A percentile compares a stretch with the other conserved stretches of the same genome.
Conservation (phyloP, 2,113 vertebrate species). For the Trichomycterus rosablanca region DNA sequence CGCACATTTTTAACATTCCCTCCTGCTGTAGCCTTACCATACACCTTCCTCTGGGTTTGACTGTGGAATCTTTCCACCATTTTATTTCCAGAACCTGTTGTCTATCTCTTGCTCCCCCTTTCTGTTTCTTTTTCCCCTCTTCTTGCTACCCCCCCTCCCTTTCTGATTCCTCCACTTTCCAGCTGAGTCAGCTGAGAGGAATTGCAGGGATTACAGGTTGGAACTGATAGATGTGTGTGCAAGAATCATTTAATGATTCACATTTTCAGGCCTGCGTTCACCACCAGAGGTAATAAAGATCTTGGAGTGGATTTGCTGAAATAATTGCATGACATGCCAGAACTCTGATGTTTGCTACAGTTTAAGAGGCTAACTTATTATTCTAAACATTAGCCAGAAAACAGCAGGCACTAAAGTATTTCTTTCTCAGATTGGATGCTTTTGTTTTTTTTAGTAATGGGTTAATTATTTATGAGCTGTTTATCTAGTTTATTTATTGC, state of each 20-base stretch:
- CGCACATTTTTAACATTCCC: slow-evolving; percentile 77
- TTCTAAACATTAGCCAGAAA: slow-evolving; percentile 8
- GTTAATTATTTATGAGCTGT: too few species aligned
- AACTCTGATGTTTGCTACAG: neutral
- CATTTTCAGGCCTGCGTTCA: slow-evolving; percentile 31
- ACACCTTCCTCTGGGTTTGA: slow-evolving; percentile 76
- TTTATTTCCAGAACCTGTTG: slow-evolving; percentile 59
- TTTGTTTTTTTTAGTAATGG: neutral
- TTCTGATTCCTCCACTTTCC: slow-evolving; percentile 59
- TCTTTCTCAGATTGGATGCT: neutral
- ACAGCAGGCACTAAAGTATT: neutral
- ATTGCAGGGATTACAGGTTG: slow-evolving; percentile 65
- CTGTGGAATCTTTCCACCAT: slow-evolving; percentile 72
- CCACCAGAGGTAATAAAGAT: slow-evolving; percentile 9
- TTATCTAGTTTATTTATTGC: too few species aligned
- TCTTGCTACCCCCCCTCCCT: slow-evolving; percentile 48
- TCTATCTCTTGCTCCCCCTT: slow-evolving; percentile 50
- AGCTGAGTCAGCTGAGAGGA: slow-evolving; percentile 71
- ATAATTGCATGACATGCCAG: slow-evolving; percentile 8
- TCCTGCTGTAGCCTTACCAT: slow-evolving; percentile 71
- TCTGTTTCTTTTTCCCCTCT: slow-evolving; percentile 47
- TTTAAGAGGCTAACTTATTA: slow-evolving; percentile 1
- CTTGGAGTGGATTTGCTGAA: slow-evolving; percentile 13
- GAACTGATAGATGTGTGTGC: slow-evolving; percentile 48
- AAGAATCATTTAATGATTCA: slow-evolving; percentile 22